Base-by-base conservation (phyloP, 2,113 vertebrate genomes). In the Synodontis membranacea region DNA sequence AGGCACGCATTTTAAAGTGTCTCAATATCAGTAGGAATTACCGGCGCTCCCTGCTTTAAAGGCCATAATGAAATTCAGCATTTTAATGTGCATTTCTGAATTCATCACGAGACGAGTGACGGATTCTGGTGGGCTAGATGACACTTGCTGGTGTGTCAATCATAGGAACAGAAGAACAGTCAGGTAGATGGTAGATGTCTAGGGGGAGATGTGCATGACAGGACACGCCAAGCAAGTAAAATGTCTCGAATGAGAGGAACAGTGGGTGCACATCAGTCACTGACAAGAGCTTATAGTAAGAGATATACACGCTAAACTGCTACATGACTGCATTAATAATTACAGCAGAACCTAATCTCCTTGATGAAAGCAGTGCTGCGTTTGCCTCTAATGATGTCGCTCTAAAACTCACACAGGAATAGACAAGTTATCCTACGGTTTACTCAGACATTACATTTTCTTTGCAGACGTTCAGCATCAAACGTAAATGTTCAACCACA, bases 131-230 rank as follows among this genome's bases (percentile, higher is more conserved):
- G 80, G 28, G 70, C 58, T 83, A 54, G 72, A 28, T 87, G 80
- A 60, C 86, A 78, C 5, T 78, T 34, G 72, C 80, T 66, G 58
- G 56, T 19, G n/a, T 87, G 81, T 87, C 80, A 76, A 25, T 83
- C 70, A 83, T 44, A n/a, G 80, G 39, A 82, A 50, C 31, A 64
- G 58, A 62, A 58, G n/a, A 82, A 42, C 52, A 82, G 80, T 74
- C 68, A 76, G 85, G 80, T 76, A 37, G 54, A 81, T 52, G 85
- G 80, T 76, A 37, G 54, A 81, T 52, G 80, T 82, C 80, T 82
- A 52, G 31, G 68, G 50, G 80, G 39, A 39, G 56, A 31, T 54
- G 56, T 82, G 80, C 68, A 82, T 82, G 86, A 86, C 80, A 87
- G 70, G 42, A 75, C 37, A 78, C 54, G 80, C 80, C 80, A 87